Conservation (phyloP, 2,888 invertebrate genomes). For the Callimorpha dominula region DNA sequence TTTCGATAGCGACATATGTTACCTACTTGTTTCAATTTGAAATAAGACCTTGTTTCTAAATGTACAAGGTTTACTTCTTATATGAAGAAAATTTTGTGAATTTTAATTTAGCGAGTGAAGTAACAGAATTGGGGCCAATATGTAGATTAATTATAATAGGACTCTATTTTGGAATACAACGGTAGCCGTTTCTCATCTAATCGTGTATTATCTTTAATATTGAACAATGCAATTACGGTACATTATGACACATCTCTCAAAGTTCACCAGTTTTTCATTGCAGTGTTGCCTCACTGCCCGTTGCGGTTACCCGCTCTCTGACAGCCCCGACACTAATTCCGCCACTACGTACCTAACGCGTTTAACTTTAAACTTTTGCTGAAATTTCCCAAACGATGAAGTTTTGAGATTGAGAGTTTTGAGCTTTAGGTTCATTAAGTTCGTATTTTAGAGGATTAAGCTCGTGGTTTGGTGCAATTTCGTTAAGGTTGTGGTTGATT, state of each 20-base stretch:
- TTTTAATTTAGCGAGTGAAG: no score
- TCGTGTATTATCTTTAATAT: constrained; percentile 4
- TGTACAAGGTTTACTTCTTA: no score
- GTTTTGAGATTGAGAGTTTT: constrained; percentile 10
- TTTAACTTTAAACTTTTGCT: constrained; percentile 31
- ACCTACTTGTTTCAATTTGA: no score
- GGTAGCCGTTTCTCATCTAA: neutral
- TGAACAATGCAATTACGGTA: constrained; percentile 10
- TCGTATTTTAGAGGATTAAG: constrained; percentile 16
- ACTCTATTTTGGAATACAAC: neutral
- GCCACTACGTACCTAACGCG: constrained; percentile 12
- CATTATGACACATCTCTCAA: constrained; percentile 30
- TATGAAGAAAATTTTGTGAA: no score
- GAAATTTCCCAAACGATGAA: constrained; percentile 8
- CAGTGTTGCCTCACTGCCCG: constrained; percentile 46
- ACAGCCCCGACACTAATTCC: constrained; percentile 31
- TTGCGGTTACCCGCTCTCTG: constrained; percentile 37
- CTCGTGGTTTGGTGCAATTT: constrained; percentile 3
- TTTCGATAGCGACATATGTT: no score
- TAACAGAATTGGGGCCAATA: no score
- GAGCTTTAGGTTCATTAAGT: neutral
- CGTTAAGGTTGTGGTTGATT: neutral
- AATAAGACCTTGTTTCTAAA: no score
- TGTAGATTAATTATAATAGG: no score
- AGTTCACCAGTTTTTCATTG: constrained; percentile 35